These are phyloP conservation scores for Riptortus pedestris DNA, from an alignment of 1,140 invertebrate genomes.

Conservation along the genomic window DNA sequence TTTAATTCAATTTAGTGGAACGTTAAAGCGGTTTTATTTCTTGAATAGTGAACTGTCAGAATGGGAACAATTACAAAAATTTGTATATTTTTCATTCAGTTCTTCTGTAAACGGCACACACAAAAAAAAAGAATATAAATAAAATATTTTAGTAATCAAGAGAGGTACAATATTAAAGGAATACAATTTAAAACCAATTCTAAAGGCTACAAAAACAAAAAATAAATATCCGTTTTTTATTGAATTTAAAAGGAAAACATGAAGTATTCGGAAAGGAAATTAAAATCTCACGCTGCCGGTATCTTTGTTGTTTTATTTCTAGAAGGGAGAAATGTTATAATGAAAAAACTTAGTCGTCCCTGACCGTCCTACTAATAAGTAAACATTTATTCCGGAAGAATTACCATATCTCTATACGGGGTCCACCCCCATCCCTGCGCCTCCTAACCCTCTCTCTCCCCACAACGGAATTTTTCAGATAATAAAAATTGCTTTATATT, in stretches of 20 bases:
- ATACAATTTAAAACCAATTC: background rate
- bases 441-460: background rate
- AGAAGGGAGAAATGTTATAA: background rate
- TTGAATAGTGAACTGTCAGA: no score
- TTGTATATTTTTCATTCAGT: no score
- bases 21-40: no score
- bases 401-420: slow-evolving; percentile 13
- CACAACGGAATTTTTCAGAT: slow-evolving; percentile 12
- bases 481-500: slow-evolving; percentile 24
- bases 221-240: background rate
- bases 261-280: no score
- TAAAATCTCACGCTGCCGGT: no score
- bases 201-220: background rate
- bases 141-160: no score
- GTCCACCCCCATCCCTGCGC: background rate
- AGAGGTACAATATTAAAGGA: no score
- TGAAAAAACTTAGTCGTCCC: background rate
- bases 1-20: no score
- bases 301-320: background rate
- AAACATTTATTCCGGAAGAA: slow-evolving; percentile 14
- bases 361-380: background rate
- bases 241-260: no score
- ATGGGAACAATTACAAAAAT: no score
- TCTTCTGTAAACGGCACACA: no score
- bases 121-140: no score